Evolutionary conservation across 2,797 vertebrate species (phyloP), one percentile per base, ranked within the genome.

Genomic region (Urocyon cinereoargenteus): DNA sequence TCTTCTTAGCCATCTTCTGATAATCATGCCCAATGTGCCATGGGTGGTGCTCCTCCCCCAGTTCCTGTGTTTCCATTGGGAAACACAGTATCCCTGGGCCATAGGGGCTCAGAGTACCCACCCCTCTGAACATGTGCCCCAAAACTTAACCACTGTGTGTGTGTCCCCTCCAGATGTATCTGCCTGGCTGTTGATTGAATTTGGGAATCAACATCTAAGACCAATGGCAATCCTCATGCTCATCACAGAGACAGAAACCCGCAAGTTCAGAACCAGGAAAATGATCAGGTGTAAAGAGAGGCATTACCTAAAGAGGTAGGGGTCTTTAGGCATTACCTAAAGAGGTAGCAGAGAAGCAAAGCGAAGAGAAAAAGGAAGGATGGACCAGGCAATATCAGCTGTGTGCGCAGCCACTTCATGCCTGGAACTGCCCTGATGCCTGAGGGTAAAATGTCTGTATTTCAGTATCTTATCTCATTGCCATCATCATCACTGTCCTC

Each of bases 1-100:
- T 73, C n/a, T 62, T 12, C 57, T 18, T 34, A 36, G 36, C 13
- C 31, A 12, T 36, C 11, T 75, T 31, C n/a, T 9, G 53, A n/a
- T 1, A 9, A 2, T 12, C 22, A 1, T 3, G 28, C 11, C 18
- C 36, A 5, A 0, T 1, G 45, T 45, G 21, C 28, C 2, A 0
- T 5, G 3, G 66, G 66, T 5, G 8, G 28, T 24, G 0, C 34
- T 31, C 26, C 34, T 40, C 77, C 10, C 10, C 51, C 55, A 15
- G 1, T 7, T 4, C 21, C 53, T 3, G 10, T 6, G 21, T 36
- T n/a, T 66, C 36, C 7, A 5, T 10, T 2, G 2, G 40, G 14
- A 45, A 45, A 12, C 2, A 5, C 4, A 5, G n/a, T 0, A 2
- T 11, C 61, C 7, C 11, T 34, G 28, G 5, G 18, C 12, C 31